Conservation (phyloP, 2,113 vertebrate species). For the Cebidichthys violaceus region DNA sequence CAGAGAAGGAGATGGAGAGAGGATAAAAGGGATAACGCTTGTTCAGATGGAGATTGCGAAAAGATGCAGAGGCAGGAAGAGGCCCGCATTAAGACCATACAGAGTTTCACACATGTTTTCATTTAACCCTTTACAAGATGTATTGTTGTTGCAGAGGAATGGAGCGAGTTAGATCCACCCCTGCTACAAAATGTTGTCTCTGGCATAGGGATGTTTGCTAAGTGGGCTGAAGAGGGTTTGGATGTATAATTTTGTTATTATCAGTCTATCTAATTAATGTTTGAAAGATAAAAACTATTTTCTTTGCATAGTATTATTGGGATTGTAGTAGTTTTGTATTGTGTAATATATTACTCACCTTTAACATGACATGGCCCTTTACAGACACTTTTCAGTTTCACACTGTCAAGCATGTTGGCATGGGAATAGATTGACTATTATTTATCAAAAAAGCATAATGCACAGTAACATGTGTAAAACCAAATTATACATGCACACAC, state of each 20-base stretch:
- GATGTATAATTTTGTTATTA: background rate
- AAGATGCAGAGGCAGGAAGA: constrained; percentile 66
- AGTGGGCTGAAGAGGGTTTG: background rate
- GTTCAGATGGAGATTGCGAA: constrained; percentile 33
- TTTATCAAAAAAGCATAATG: background rate
- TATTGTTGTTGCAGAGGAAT: constrained; percentile 28
- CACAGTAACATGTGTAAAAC: background rate
- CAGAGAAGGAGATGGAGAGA: background rate
- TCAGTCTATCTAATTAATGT: background rate
- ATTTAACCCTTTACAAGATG: constrained; percentile 76
- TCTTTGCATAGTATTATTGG: background rate
- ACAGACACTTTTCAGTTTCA: too few species aligned
- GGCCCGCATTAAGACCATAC: constrained; percentile 63
- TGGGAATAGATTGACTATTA: background rate
- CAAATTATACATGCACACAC: background rate
- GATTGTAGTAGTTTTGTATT: background rate
- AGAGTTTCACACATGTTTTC: constrained; percentile 70
- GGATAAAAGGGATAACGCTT: background rate
- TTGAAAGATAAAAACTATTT: background rate
- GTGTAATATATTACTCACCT: background rate
- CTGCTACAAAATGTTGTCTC: background rate
- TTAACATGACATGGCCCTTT: background rate
- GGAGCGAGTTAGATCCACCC: constrained; percentile 9
- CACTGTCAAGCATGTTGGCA: background rate
- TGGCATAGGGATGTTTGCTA: background rate